Evolutionary conservation across 2,113 vertebrate species (phyloP).

Genomic region (Chauna torquata): DNA sequence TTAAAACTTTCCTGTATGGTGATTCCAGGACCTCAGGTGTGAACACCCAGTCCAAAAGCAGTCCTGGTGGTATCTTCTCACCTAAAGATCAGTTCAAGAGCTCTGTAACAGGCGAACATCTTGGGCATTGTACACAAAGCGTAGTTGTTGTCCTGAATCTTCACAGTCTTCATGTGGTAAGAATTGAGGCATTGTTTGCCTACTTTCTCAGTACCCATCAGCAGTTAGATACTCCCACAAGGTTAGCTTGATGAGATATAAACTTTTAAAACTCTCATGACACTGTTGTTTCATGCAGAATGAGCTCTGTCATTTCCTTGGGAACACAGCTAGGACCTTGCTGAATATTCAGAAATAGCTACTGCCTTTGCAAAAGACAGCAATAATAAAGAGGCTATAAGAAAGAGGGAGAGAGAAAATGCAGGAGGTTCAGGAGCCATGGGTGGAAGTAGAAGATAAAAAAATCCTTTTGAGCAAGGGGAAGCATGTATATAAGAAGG

Average conservation of each 20-base stretch:
- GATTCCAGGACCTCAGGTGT: neutral
- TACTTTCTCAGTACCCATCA: neutral
- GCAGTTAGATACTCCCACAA: neutral
- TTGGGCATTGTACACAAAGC: neutral
- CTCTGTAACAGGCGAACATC: neutral
- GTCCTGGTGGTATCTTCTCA: neutral
- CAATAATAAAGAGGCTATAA: neutral
- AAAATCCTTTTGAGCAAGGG: neutral
- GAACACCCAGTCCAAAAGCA: neutral
- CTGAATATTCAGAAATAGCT: neutral
- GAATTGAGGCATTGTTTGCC: neutral
- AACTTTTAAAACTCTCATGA: neutral
- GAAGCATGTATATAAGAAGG: neutral
- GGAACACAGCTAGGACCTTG: neutral
- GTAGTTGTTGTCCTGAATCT: neutral
- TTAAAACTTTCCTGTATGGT: neutral
- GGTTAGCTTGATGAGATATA: neutral
- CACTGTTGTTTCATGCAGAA: neutral
- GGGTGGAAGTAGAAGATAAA: neutral
- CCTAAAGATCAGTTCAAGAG: neutral
- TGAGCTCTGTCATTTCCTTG: neutral
- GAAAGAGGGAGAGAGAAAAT: neutral
- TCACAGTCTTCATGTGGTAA: neutral
- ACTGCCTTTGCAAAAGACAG: neutral
- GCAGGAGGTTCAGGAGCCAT: neutral